phyloP scores from a whole-genome alignment of 2,113 vertebrate genomes.

The Uria lomvia region DNA sequence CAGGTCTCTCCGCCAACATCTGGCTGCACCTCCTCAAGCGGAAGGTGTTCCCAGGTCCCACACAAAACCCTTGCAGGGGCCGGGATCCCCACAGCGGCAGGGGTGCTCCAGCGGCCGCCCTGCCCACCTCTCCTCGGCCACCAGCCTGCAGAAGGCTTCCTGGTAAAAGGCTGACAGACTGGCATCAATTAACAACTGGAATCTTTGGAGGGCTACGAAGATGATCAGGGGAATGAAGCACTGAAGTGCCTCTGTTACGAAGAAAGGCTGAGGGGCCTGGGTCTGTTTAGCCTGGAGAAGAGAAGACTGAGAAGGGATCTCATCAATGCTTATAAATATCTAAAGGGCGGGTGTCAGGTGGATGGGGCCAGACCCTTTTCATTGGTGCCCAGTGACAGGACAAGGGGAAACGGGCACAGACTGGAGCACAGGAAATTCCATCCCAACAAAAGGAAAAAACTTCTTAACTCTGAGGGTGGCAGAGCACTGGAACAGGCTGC shows the following conservation, averaged over 20 bases:
- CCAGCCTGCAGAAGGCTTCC: neutral
- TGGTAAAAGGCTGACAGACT: neutral
- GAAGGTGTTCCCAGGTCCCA: accelerated
- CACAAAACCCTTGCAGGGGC: accelerated
- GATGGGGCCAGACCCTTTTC: neutral
- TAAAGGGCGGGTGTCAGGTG: neutral
- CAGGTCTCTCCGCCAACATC: neutral
- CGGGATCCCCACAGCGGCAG: accelerated
- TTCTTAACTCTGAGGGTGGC: neutral
- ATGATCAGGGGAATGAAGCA: neutral
- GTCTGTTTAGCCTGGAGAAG: neutral
- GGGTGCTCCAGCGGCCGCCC: accelerated
- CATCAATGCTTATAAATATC: neutral
- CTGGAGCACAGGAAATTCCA: neutral
- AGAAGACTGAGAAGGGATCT: neutral
- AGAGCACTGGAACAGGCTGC: neutral
- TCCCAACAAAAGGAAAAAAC: neutral
- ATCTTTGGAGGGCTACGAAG: neutral
- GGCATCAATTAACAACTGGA: neutral
- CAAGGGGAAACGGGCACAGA: neutral
- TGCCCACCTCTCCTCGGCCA: accelerated
- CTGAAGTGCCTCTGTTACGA: neutral
- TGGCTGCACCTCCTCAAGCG: neutral
- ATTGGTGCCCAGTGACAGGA: neutral
- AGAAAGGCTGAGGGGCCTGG: neutral